phyloP scores from a whole-genome alignment of 2,113 vertebrate genomes.

The Balaeniceps rex region DNA sequence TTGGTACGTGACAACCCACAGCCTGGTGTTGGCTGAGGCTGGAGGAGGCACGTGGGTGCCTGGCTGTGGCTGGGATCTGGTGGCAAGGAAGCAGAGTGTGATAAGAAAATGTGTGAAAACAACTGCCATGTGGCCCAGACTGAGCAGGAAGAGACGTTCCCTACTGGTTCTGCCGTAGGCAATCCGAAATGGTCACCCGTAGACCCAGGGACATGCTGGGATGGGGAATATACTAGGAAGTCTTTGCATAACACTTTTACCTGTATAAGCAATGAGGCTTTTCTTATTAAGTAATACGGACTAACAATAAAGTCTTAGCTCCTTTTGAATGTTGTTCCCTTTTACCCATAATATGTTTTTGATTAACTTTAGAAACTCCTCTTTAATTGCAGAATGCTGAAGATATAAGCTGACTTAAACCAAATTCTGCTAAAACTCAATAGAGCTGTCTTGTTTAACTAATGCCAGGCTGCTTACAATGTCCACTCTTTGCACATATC shows the following conservation, averaged over 20 bases:
- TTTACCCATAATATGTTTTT: neutral
- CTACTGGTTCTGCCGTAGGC: neutral
- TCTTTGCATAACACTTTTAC: neutral
- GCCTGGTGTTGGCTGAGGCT: neutral
- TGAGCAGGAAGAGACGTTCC: neutral
- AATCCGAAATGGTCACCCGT: rapidly evolving
- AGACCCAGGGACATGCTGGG: neutral
- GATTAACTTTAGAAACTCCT: neutral
- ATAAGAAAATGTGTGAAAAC: neutral
- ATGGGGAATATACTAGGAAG: rapidly evolving
- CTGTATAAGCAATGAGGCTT: neutral
- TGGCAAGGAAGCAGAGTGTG: neutral
- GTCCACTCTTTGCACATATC: neutral
- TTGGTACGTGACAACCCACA: neutral
- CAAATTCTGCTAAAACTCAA: neutral
- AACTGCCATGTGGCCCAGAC: rapidly evolving
- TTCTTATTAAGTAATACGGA: neutral
- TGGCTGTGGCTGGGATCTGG: neutral
- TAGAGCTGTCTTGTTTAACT: neutral
- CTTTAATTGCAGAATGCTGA: neutral
- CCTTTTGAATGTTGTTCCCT: neutral
- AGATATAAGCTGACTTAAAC: neutral
- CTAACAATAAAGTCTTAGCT: neutral
- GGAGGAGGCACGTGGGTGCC: neutral
- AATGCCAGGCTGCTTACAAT: neutral